Conservation (phyloP, 2,797 vertebrate genomes). For the Acipenser transmontanus region DNA sequence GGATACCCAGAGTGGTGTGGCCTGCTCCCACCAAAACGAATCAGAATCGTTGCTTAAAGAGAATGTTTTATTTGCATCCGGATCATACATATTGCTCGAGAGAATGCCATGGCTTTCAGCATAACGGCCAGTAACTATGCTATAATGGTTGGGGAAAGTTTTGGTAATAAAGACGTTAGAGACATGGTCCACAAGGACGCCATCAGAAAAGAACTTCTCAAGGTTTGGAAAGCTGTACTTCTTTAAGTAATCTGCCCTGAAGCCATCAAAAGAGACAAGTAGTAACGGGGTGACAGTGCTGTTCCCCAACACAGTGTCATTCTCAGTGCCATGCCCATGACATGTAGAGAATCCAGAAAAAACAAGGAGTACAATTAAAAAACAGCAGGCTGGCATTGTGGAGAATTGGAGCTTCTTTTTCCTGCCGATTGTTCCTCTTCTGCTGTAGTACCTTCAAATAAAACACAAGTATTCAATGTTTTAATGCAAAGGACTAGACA, state of each 20-base stretch:
- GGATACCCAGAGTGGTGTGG: conserved; percentile 79
- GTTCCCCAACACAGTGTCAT: too few species aligned
- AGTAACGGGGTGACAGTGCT: conserved; percentile 30
- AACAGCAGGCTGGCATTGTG: too few species aligned
- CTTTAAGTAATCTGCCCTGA: conserved; percentile 86
- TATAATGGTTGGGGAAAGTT: conserved; percentile 86
- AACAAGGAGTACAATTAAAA: too few species aligned
- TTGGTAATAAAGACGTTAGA: conserved; percentile 82
- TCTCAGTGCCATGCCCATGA: too few species aligned
- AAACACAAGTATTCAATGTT: too few species aligned
- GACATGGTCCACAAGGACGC: conserved; percentile 71
- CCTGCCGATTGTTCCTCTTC: too few species aligned
- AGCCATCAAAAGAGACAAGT: conserved; percentile 86
- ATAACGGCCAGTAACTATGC: conserved; percentile 81
- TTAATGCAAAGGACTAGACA: too few species aligned
- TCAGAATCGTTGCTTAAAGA: conserved; percentile 71
- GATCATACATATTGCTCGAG: conserved; percentile 87
- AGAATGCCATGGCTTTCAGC: conserved; percentile 81
- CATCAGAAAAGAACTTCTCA: conserved; percentile 56
- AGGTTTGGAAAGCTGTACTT: conserved; percentile 75
- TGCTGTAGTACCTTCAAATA: too few species aligned
- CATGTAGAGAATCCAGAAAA: too few species aligned
- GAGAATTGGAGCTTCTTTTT: too few species aligned
- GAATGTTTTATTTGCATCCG: conserved; percentile 69
- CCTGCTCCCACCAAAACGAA: conserved; percentile 81